Percentiles rank a stretch among this genome's conserved stretches.
Evolutionary conservation across 2,797 vertebrate species (phyloP).

Genomic region (Typhlichthys eigenmanni): DNA sequence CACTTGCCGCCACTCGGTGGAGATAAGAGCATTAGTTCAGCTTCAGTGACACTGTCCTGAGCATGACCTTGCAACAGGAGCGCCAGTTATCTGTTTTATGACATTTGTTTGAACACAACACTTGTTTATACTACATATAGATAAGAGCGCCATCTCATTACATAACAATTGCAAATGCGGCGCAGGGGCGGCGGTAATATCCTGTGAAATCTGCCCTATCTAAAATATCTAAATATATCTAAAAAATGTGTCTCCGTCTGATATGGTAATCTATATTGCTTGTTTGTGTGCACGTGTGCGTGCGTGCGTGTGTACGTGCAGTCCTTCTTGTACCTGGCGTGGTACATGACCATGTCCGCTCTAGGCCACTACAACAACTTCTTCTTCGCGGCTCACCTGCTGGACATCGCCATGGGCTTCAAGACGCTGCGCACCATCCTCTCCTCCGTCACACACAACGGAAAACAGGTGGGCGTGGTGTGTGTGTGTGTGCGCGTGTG

Average conservation of each 20-base stretch:
- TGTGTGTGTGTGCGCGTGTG: conserved; percentile 11
- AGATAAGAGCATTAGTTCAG: conserved; percentile 32
- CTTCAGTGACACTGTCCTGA: conserved; percentile 13
- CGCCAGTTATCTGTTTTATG: conserved; percentile 36
- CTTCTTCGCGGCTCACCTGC: conserved; percentile 79
- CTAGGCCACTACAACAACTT: conserved; percentile 81
- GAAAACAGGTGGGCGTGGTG: conserved; percentile 72
- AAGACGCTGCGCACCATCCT: conserved; percentile 81
- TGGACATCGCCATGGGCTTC: conserved; percentile 81
- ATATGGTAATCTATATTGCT: conserved; percentile 42
- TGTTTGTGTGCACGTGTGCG: neutral
- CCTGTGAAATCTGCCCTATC: conserved; percentile 64
- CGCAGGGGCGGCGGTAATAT: conserved; percentile 53
- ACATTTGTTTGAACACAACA: conserved; percentile 34
- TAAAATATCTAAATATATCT: no score
- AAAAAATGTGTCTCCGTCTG: conserved; percentile 44
- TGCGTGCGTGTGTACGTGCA: conserved; percentile 34
- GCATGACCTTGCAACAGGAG: conserved; percentile 5
- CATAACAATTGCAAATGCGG: conserved; percentile 24
- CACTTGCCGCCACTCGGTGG: conserved; percentile 7
- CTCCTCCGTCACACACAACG: conserved; percentile 80
- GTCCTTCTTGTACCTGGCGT: conserved; percentile 78
- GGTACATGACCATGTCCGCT: conserved; percentile 77
- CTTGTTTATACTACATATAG: conserved; percentile 8
- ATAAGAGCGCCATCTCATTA: conserved; percentile 22